These are phyloP conservation scores for Rhogogaster chlorosoma DNA, from an alignment of 2,888 invertebrate species.

Conservation along the genomic window DNA sequence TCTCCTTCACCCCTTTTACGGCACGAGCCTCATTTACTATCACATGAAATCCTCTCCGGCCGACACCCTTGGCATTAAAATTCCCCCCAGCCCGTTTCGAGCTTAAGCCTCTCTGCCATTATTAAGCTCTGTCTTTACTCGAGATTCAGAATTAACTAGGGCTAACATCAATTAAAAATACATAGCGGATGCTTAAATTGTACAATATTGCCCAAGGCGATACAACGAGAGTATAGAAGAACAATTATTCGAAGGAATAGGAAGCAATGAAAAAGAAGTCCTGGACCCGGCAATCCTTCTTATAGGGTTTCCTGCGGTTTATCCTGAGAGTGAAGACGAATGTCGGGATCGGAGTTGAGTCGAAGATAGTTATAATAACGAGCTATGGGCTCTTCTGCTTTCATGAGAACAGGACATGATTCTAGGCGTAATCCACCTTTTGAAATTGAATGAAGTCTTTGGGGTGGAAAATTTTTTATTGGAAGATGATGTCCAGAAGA, in stretches of 20 bases:
- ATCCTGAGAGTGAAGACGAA: neutral
- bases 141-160: conserved; percentile 41
- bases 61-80: neutral
- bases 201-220: neutral
- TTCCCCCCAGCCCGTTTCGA: conserved; percentile 28
- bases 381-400: neutral
- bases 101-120: conserved; percentile 31
- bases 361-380: neutral
- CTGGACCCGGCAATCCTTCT: neutral
- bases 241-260: neutral
- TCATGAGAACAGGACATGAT: neutral
- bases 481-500: neutral
- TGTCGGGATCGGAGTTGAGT: neutral
- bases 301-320: neutral
- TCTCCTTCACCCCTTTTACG: conserved; percentile 37
- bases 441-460: neutral
- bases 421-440: neutral
- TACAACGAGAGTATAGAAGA: neutral
- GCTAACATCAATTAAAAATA: conserved; percentile 42
- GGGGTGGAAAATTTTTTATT: neutral
- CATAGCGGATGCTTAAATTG: neutral
- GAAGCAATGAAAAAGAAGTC: neutral
- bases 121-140: conserved; percentile 36
- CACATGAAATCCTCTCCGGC: neutral
- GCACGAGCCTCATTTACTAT: conserved; percentile 23